A percentile compares a stretch with the other conserved stretches of the same genome.
phyloP scores from a whole-genome alignment of 2,797 vertebrate genomes.

The Eospalax fontanierii region DNA sequence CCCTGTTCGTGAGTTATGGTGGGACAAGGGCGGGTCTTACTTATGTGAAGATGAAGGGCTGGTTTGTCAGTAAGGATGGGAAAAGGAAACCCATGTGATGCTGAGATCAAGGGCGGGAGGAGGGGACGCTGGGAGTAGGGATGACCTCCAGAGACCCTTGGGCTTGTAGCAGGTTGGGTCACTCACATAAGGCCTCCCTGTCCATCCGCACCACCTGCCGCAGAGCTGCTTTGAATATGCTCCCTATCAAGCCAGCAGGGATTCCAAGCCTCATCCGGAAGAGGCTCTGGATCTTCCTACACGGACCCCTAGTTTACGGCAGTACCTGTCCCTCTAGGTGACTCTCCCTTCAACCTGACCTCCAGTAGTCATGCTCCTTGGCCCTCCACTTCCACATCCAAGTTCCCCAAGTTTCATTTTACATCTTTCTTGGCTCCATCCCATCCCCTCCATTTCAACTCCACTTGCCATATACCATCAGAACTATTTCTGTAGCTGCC shows the following conservation, averaged over 20 bases:
- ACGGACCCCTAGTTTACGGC: background rate
- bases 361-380: background rate
- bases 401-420: background rate
- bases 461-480: background rate
- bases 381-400: background rate
- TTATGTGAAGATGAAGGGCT: background rate
- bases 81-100: no score
- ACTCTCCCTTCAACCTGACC: background rate
- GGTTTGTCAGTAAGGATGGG: background rate
- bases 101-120: accelerated
- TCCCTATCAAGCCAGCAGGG: no score
- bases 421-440: background rate
- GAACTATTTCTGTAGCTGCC: background rate
- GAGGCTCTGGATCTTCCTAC: background rate
- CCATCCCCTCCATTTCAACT: background rate
- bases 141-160: accelerated
- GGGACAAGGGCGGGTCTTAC: background rate
- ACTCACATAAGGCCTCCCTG: background rate
- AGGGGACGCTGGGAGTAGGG: background rate
- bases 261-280: background rate
- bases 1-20: accelerated
- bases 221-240: background rate
- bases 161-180: no score
- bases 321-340: background rate
- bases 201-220: background rate